phyloP scores from a whole-genome alignment of 2,888 invertebrate species.

The Dryobota labecula region DNA sequence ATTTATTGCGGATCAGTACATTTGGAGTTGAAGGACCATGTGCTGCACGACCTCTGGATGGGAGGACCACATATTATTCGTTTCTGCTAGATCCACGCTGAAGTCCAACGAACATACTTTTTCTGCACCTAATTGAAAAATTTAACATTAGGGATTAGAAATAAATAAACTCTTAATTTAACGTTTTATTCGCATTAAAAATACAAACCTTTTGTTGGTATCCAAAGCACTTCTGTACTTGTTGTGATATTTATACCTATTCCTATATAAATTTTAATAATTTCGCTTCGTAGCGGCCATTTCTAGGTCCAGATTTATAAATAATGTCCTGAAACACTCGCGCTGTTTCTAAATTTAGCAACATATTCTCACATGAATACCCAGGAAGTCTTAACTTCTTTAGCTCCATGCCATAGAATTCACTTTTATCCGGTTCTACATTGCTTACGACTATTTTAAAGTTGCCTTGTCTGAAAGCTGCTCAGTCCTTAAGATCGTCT shows the following conservation, averaged over 20 bases:
- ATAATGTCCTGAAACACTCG: constrained; percentile 71
- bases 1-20: constrained; percentile 71
- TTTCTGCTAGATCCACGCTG: constrained; percentile 73
- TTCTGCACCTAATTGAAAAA: constrained; percentile 68
- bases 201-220: constrained; percentile 73
- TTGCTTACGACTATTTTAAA: constrained; percentile 77
- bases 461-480: constrained; percentile 75
- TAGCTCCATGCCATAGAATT: constrained; percentile 69
- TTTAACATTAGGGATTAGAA: not conserved
- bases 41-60: constrained; percentile 70
- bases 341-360: constrained; percentile 70
- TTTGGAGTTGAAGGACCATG: constrained; percentile 70
- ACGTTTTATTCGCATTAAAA: not conserved
- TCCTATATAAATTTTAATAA: constrained; percentile 50
- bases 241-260: constrained; percentile 22
- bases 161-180: not conserved
- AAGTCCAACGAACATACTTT: constrained; percentile 78
- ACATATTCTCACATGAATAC: constrained; percentile 69
- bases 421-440: constrained; percentile 62
- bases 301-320: constrained; percentile 65
- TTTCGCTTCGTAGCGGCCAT: constrained; percentile 67
- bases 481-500: constrained; percentile 83
- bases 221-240: constrained; percentile 63
- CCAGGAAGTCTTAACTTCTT: constrained; percentile 58
- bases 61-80: constrained; percentile 73